Conservation (phyloP, 2,888 invertebrate species). For the Leptogaster cylindrica region DNA sequence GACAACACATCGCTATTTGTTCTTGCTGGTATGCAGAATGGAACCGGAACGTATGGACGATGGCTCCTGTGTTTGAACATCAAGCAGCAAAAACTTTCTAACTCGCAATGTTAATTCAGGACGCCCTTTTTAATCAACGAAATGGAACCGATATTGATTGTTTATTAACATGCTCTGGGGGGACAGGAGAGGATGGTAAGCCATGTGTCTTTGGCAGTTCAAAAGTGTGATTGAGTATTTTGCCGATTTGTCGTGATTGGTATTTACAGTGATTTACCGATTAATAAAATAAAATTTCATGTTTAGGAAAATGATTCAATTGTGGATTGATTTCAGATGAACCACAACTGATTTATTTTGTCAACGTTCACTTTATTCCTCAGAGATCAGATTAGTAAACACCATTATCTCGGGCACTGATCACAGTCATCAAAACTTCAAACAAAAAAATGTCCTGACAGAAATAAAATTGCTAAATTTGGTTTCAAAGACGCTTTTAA, state of each 20-base stretch:
- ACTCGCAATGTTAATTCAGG: conserved; percentile 25
- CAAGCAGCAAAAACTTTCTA: conserved; percentile 21
- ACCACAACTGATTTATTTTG: too few species aligned
- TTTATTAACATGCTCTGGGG: conserved; percentile 51
- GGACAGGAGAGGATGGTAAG: neutral
- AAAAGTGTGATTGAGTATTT: conserved; percentile 38
- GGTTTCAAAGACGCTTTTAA: too few species aligned
- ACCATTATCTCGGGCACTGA: too few species aligned
- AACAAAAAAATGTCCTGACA: too few species aligned
- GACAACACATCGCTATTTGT: conserved; percentile 50
- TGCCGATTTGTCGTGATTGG: conserved; percentile 32
- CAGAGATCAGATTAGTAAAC: too few species aligned
- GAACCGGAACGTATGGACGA: conserved; percentile 36
- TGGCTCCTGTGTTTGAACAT: neutral
- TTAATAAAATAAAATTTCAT: too few species aligned
- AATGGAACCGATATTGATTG: conserved; percentile 53
- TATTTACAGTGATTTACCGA: neutral
- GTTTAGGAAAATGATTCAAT: too few species aligned
- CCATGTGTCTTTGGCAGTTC: conserved; percentile 37
- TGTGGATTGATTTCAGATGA: too few species aligned
- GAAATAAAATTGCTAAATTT: too few species aligned
- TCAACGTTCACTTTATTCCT: too few species aligned
- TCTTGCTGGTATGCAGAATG: conserved; percentile 26
- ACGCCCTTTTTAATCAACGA: conserved; percentile 51
- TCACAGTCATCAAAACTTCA: too few species aligned